Percentiles rank a stretch among this genome's conserved stretches.
phyloP scores from a whole-genome alignment of 1,140 invertebrate genomes.

The Helicoverpa zea region DNA sequence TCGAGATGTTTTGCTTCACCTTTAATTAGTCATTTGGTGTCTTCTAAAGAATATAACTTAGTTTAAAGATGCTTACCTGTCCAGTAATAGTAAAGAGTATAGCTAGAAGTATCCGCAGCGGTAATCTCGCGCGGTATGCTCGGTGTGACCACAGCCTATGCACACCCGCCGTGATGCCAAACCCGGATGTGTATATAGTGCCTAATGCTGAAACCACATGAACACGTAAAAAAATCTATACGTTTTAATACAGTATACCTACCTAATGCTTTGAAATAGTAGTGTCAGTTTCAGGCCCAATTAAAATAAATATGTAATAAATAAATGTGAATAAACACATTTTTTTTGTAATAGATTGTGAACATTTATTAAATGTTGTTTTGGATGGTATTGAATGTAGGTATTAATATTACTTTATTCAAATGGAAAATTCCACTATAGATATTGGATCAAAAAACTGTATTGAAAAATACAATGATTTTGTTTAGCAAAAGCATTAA shows the following conservation, averaged over 20 bases:
- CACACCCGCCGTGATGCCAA: slow-evolving; percentile 95
- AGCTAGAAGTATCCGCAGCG: slow-evolving; percentile 92
- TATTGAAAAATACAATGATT: no score
- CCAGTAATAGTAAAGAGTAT: slow-evolving; percentile 94
- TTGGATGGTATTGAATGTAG: no score
- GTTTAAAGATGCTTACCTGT: slow-evolving; percentile 88
- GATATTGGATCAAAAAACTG: no score
- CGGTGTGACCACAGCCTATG: slow-evolving; percentile 96
- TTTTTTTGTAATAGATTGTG: no score
- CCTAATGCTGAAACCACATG: slow-evolving; percentile 87
- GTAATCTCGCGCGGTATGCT: slow-evolving; percentile 94
- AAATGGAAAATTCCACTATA: no score
- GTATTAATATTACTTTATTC: no score
- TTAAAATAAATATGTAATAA: no score
- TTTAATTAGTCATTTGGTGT: no score
- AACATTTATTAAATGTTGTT: no score
- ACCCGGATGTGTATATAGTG: slow-evolving; percentile 89
- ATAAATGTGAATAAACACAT: no score
- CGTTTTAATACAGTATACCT: neutral
- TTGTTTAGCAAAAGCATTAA: no score
- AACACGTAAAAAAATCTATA: neutral
- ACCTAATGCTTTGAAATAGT: neutral
- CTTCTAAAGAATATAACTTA: neutral
- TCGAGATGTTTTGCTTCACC: no score
- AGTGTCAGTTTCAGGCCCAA: neutral